Conservation (phyloP, 2,888 invertebrate genomes). For the Cheilosia pagana region DNA sequence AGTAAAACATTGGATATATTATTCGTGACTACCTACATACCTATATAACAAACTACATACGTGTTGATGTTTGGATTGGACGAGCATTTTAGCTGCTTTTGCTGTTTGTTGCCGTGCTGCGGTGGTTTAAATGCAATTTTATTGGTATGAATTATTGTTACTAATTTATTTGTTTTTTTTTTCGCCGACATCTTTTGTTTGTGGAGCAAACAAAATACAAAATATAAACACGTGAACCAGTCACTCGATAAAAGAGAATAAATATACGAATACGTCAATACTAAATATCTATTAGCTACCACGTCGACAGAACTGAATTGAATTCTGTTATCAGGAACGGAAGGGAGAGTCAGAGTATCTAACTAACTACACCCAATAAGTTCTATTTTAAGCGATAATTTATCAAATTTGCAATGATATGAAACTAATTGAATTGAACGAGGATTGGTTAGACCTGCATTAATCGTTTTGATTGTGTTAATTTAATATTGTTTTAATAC, state of each 20-base stretch:
- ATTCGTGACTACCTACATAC: slow-evolving; percentile 16
- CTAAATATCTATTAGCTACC: slow-evolving; percentile 3
- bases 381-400: not conserved
- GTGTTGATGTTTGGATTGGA: slow-evolving; percentile 39
- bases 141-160: slow-evolving; percentile 16
- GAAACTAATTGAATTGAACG: not conserved
- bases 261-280: not conserved
- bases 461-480: too few species aligned
- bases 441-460: not conserved
- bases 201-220: not conserved
- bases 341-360: not conserved
- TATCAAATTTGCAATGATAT: slow-evolving; percentile 6
- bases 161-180: not conserved
- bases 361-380: not conserved
- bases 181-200: not conserved
- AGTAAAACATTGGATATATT: slow-evolving; percentile 29
- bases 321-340: slow-evolving; percentile 31
- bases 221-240: too few species aligned
- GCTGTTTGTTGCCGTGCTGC: slow-evolving; percentile 1
- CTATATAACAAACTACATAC: slow-evolving; percentile 6
- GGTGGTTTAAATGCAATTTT: slow-evolving; percentile 1
- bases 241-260: not conserved
- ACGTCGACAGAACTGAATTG: slow-evolving; percentile 40
- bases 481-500: too few species aligned
- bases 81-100: slow-evolving; percentile 25